Percentiles rank a stretch among this genome's conserved stretches.
Evolutionary conservation across 2,797 vertebrate species (phyloP).

Genomic region (Furcifer pardalis): DNA sequence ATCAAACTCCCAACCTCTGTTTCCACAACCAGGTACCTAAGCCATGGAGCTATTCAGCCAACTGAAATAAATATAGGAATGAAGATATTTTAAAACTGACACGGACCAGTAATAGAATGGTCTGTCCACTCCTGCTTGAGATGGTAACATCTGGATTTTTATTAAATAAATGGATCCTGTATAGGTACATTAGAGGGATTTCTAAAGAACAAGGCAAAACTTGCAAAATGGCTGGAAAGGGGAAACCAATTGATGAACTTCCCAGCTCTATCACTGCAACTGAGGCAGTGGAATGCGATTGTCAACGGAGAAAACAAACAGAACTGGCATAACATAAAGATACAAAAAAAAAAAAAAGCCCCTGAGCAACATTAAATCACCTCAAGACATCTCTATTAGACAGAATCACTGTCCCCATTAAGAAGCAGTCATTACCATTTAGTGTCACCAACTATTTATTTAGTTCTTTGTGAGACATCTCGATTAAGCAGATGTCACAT

Average conservation of each 20-base stretch:
- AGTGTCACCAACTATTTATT: conserved; percentile 57
- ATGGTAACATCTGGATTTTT: not conserved
- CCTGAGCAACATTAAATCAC: conserved; percentile 64
- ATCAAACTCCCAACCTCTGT: too few relatives aligned
- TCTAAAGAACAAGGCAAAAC: not conserved
- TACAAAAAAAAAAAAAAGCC: conserved; percentile 55
- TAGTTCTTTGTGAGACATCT: conserved; percentile 49
- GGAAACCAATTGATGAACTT: conserved; percentile 23
- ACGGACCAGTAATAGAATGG: not conserved
- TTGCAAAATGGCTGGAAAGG: conserved; percentile 30
- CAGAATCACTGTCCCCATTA: conserved; percentile 66
- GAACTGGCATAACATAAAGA: conserved; percentile 46
- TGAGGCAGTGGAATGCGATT: conserved; percentile 49
- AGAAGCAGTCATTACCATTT: conserved; percentile 62
- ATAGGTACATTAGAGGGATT: conserved; percentile 2
- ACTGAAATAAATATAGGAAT: not conserved
- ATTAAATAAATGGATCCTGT: not conserved
- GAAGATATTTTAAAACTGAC: not conserved
- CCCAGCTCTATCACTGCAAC: conserved; percentile 30
- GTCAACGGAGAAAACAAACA: conserved; percentile 61
- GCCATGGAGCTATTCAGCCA: too few relatives aligned
- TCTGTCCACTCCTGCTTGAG: not conserved
- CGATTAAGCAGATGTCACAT: conserved; percentile 51
- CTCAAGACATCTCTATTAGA: conserved; percentile 63
- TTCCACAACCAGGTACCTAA: too few relatives aligned